Evolutionary conservation across 2,113 vertebrate genomes (phyloP).

Genomic region (Paramormyrops kingsleyae): DNA sequence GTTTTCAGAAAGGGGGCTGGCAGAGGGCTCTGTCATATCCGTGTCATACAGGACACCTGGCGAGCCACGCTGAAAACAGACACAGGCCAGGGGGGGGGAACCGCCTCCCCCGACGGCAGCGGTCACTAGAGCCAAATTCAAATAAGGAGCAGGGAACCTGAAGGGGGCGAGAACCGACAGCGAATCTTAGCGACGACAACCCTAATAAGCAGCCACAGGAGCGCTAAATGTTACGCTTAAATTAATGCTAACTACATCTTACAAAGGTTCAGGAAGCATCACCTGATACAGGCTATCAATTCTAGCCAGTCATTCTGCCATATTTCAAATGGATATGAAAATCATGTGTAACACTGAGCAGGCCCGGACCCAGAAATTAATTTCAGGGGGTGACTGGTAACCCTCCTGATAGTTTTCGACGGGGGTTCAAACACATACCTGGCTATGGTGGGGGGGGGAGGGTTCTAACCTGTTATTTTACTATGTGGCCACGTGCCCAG

Average conservation of each 20-base stretch:
- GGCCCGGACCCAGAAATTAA: not conserved
- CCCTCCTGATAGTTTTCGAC: not conserved
- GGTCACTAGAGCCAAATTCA: not conserved
- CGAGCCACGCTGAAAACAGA: not conserved
- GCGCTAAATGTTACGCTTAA: not conserved
- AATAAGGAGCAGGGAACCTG: not conserved
- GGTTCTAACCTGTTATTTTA: not conserved
- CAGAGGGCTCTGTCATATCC: slow-evolving; percentile 24
- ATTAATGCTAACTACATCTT: not conserved
- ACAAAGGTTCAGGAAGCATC: not conserved
- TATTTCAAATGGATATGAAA: not conserved
- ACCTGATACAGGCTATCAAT: not conserved
- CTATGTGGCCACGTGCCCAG: not conserved
- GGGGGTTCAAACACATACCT: not conserved
- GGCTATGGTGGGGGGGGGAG: not conserved
- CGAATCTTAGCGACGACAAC: not conserved
- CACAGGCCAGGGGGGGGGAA: not conserved
- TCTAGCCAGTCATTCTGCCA: not conserved
- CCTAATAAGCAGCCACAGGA: not conserved
- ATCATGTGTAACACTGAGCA: not conserved
- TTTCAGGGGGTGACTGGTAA: not conserved
- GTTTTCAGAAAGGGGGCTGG: slow-evolving; percentile 20
- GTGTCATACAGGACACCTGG: slow-evolving; percentile 43
- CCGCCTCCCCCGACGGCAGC: not conserved
- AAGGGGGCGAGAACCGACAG: not conserved